A percentile compares a stretch with the other conserved stretches of the same genome.
phyloP scores from a whole-genome alignment of 2,113 vertebrate genomes.

The Pelecanoides urinatrix region DNA sequence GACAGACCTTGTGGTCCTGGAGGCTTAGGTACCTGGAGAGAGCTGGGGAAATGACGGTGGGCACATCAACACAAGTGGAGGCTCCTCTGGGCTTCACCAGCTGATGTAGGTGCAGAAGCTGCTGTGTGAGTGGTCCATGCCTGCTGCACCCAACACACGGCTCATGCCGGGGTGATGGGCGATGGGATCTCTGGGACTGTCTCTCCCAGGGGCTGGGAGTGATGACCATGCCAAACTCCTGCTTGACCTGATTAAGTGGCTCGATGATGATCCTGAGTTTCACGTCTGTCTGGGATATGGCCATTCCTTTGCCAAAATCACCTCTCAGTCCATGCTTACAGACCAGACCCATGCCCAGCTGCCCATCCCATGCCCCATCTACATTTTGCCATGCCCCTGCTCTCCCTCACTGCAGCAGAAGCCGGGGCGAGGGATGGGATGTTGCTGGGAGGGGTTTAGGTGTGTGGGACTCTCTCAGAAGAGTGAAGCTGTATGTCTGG shows the following conservation, averaged over 20 bases:
- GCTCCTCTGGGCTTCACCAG: background rate
- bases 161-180: accelerated
- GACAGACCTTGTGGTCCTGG: background rate
- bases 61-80: accelerated
- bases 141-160: accelerated
- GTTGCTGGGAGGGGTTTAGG: background rate
- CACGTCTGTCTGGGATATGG: background rate
- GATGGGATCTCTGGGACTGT: background rate
- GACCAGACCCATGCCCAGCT: background rate
- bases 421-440: background rate
- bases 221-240: background rate
- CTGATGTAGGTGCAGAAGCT: background rate
- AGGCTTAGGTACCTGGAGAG: background rate
- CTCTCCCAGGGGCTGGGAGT: background rate
- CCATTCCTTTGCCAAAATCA: background rate
- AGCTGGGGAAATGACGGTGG: background rate
- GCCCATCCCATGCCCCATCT: background rate
- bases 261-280: accelerated
- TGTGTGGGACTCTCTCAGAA: background rate
- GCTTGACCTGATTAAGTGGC: background rate
- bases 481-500: background rate
- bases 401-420: background rate
- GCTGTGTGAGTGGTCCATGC: background rate
- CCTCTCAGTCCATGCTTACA: background rate
- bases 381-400: background rate